Evolutionary conservation across 2,797 vertebrate species (phyloP).

Genomic region (Acomys russatus): DNA sequence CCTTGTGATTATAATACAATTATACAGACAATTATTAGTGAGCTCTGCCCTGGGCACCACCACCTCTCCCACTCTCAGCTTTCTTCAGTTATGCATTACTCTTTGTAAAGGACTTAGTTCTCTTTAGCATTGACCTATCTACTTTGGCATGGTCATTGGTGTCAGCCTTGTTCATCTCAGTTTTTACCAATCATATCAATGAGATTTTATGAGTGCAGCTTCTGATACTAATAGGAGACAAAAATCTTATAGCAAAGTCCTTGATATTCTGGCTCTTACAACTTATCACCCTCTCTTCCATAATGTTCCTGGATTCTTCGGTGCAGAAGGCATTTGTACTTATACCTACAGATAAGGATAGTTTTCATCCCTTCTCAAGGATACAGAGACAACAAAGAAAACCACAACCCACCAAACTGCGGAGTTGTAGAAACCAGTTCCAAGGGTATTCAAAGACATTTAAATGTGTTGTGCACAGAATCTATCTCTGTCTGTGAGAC

Average conservation of each 20-base stretch:
- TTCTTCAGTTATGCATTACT: neutral
- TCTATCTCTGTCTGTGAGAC: slow-evolving; percentile 36
- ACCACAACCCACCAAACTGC: neutral
- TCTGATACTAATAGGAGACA: neutral
- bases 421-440: neutral
- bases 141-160: neutral
- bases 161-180: neutral
- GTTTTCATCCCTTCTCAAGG: neutral
- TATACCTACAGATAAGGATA: neutral
- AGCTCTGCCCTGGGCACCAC: neutral
- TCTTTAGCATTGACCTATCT: neutral
- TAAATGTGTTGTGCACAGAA: neutral
- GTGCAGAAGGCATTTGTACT: neutral
- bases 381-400: neutral
- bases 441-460: neutral
- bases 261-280: neutral
- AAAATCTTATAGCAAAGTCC: neutral
- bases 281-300: neutral
- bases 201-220: neutral
- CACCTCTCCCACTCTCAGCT: neutral
- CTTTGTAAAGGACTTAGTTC: neutral
- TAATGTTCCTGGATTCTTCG: neutral
- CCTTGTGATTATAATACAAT: neutral
- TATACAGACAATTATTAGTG: neutral
- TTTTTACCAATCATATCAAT: neutral